These are phyloP conservation scores for Magallana ariakensis DNA, from an alignment of 1,140 invertebrate species.

Conservation along the genomic window DNA sequence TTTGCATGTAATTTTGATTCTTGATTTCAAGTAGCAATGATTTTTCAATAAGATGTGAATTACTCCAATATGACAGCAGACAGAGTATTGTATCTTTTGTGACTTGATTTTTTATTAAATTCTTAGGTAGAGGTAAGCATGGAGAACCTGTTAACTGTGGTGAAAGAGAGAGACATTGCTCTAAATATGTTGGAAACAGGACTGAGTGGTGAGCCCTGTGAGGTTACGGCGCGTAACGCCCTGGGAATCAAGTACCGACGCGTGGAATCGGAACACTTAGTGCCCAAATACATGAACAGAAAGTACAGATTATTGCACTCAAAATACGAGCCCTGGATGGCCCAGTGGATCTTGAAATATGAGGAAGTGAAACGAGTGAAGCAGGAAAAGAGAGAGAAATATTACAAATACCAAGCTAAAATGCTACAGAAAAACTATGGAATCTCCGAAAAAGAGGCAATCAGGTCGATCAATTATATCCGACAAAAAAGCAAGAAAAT, in stretches of 20 bases:
- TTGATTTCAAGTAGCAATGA: too few species aligned
- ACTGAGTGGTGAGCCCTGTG: constrained; percentile 57
- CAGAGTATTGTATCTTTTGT: too few species aligned
- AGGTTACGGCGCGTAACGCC: constrained; percentile 59
- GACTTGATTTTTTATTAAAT: too few species aligned
- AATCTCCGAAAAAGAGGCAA: constrained; percentile 38
- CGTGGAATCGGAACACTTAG: constrained; percentile 60
- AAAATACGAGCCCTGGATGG: constrained; percentile 47
- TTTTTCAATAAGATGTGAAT: too few species aligned
- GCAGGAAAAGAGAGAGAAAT: constrained; percentile 23
- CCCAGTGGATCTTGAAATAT: constrained; percentile 64
- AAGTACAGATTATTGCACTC: constrained; percentile 55
- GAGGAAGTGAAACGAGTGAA: constrained; percentile 55
- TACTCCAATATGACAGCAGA: too few species aligned
- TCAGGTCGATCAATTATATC: neutral
- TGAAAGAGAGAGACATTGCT: constrained; percentile 95
- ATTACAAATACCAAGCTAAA: constrained; percentile 22
- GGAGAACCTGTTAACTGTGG: constrained; percentile 94
- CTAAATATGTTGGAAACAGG: constrained; percentile 95
- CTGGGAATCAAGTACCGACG: constrained; percentile 62
- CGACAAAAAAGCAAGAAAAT: constrained; percentile 18
- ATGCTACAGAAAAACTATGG: constrained; percentile 36
- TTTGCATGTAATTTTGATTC: too few species aligned
- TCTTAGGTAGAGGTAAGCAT: constrained; percentile 92
- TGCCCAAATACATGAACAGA: constrained; percentile 67